Evolutionary conservation across 2,888 invertebrate genomes (phyloP), one percentile per base, ranked within the genome.

Genomic region (Holacanthella duospinosa): DNA sequence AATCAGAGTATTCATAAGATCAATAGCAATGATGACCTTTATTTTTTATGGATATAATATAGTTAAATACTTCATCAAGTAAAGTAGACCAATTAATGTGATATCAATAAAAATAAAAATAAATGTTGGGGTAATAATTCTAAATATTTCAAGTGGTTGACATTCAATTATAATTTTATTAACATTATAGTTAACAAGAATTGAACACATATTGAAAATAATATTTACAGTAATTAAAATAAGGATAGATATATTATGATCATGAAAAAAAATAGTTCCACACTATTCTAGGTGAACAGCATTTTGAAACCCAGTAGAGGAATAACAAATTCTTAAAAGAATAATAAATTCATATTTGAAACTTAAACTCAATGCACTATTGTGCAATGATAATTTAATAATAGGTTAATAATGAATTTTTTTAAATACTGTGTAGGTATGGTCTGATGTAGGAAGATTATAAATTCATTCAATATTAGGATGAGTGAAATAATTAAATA

Each of bases 1-100:
- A 36, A 16, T 36, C 36, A 12, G 36, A 36, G 16, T 84, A 84
- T 82, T 85, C 84, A 79, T 85, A 85, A 1, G 80, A 81, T 83
- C 83, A 84, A 66, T 83, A 84, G 81, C 84, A 85, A 61, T 44
- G 70, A 36, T 60, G 67, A 1, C 64, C 68, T 3, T 67, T 62
- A 43, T 62, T 66, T 66, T 70, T 68, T n/a, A 68, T 43, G 16
- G 68, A 12, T 6, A 36, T 36, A 12, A n/a, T n/a, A n/a, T n/a
- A n/a, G n/a, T n/a, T n/a, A n/a, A n/a, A n/a, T n/a, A n/a, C n/a
- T n/a, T n/a, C 16, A 36, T 12, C 16, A 36, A 12, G 16, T 36
- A 36, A 36, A 36, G 36, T 6, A 36, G 36, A 16, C 36, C 9
- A 36, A 36, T 36, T 36, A 16, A 36, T 12, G 36, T 6, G 6